Base-by-base conservation (phyloP, 2,888 invertebrate species). In the Microplitis manilae region DNA sequence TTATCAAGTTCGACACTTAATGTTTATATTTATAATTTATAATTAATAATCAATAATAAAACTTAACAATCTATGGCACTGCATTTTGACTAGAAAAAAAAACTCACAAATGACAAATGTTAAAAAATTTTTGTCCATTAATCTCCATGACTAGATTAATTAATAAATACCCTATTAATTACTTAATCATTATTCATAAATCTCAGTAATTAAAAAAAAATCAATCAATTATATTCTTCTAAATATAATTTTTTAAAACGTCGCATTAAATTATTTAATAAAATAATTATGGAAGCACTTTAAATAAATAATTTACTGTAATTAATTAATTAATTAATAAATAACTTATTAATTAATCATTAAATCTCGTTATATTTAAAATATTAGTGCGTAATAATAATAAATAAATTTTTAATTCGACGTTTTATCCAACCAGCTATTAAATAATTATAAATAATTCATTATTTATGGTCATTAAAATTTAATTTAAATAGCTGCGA, bases 41-140 rank as follows among this genome's bases (percentile, higher is more conserved):
- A 59, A 71, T 30, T 20, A 71, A 71, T 30, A 71, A 59, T 41
- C 5, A 68, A 68, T n/a, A 70, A 50, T 50, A 70, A 73, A 73
- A 73, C 73, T 65, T 73, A 73, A 73, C 73, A 73, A 73, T 64
- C 72, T 72, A 64, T 13, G 70, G 59, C 38, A 50, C 50, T 50
- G 30, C 30, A 50, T 30, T 59, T 30, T 59, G 70, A 70, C 70
- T 70, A 70, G 70, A 70, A 70, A 59, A 50, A 60, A 50, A 72
- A 72, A 72, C 61, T 61, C 61, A 15, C 72, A 50, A 50, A 50
- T 50, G 9, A 50, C 50, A 50, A 50, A 50, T 13, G 50, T 13
- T 13, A 50, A 13, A 50, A 50, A 50, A 50, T 13, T 9, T 50
- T 50, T 50, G 13, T 50, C 50, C 50, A 50, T 8, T 50, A 50